Base-by-base conservation (phyloP, 2,113 vertebrate species). In the Marcusenius ussheri region DNA sequence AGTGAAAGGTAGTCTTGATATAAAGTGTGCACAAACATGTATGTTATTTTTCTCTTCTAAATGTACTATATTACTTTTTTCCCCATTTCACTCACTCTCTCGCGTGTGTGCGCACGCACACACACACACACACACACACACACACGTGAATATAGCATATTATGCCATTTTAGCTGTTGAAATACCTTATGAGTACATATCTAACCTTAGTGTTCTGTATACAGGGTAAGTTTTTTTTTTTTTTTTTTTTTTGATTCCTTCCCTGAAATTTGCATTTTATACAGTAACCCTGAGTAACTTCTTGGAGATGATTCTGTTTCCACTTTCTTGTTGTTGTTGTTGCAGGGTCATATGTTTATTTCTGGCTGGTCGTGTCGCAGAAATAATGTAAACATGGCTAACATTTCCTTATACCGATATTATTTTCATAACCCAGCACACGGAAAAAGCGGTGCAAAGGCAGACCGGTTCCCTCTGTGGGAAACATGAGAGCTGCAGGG, bases 61-160 rank as follows among this genome's bases (percentile, higher is more conserved):
- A n/a, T 58, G 21, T 62, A 62, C 24, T n/a, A 2, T 77, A 74
- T 77, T 8, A 15, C 8, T 13, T 39, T 39, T 80, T 19, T 5
- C 17, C 74, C 35, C 17, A 39, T 80, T 31, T 39, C 35, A 21
- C 53, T 7, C 19, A 1, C 46, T 49, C 47, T 13, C 47, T 11
- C 10, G 0, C 47, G 1, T 11, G 47, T 2, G 10, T 10, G 0
- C 8, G 1, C 46, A 19, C 4, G 0, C 50, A 5, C 15, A 15
- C 50, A 4, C 15, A 17, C 15, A 51, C 13, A 17, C 3, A 51
- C 49, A 53, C 7, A 53, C 50, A 53, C 15, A 53, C 50, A 51
- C 13, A 39, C 7, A 39, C 17, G 13, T 39, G 39, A 6, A 80
- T 80, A 15, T 45, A 15, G 27, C 70, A 17, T 3, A 17, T 80